These are phyloP conservation scores for Macrochelys suwanniensis DNA, from an alignment of 2,797 vertebrate species.

Conservation along the genomic window DNA sequence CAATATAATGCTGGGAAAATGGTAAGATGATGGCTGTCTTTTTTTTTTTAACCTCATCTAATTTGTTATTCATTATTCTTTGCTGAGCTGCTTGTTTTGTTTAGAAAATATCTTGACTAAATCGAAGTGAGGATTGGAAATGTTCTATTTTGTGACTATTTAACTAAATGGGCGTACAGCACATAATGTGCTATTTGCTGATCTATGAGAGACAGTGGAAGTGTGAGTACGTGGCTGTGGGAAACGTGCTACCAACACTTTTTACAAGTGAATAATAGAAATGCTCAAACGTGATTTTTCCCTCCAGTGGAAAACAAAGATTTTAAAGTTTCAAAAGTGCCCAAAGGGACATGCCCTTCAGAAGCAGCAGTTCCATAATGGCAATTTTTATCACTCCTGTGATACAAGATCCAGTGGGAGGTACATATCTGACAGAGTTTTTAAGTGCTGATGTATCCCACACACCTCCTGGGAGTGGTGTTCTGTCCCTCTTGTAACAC, in stretches of 20 bases:
- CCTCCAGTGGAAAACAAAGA: neutral
- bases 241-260: neutral
- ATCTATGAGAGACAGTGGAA: neutral
- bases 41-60: neutral
- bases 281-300: neutral
- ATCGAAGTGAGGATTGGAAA: neutral
- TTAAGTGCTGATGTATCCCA: neutral
- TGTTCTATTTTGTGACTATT: neutral
- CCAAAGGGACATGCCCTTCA: neutral
- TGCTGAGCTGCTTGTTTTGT: neutral
- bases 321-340: neutral
- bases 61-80: neutral
- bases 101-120: neutral
- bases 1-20: accelerated
- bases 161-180: accelerated
- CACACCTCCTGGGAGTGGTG: no score
- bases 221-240: neutral
- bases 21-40: neutral
- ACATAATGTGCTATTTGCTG: neutral
- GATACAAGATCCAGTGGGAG: neutral
- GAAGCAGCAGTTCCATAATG: neutral
- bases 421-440: neutral
- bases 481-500: no score
- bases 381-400: neutral
- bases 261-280: neutral